A percentile compares a stretch with the other conserved stretches of the same genome.
These are phyloP conservation scores for Tetraneura akinire DNA, from an alignment of 1,140 invertebrate genomes.

Conservation along the genomic window DNA sequence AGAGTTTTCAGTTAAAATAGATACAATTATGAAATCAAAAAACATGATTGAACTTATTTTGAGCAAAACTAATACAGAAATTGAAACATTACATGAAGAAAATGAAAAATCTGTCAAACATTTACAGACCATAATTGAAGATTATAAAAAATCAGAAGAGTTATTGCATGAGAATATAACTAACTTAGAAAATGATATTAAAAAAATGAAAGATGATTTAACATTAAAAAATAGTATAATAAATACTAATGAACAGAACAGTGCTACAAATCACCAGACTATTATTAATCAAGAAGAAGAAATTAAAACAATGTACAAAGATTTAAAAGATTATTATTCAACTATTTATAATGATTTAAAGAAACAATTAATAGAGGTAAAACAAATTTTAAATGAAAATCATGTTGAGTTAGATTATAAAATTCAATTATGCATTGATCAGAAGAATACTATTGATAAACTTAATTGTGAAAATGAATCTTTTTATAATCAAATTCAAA, in stretches of 20 bases:
- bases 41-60: constrained; percentile 43
- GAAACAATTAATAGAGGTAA: not conserved
- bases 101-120: not conserved
- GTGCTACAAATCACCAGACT: constrained; percentile 10
- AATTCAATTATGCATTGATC: constrained; percentile 1
- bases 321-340: constrained; percentile 22
- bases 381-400: constrained; percentile 6
- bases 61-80: constrained; percentile 44
- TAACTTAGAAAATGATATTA: constrained; percentile 8
- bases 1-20: not conserved
- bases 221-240: too few species aligned
- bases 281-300: not conserved
- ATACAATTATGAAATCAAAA: constrained; percentile 25
- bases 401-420: constrained; percentile 31
- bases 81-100: constrained; percentile 39
- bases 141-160: constrained; percentile 29
- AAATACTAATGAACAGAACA: constrained; percentile 4
- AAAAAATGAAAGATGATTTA: not conserved
- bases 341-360: not conserved
- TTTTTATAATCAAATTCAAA: not conserved
- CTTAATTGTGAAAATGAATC: constrained; percentile 8
- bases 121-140: not conserved
- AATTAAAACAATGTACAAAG: constrained; percentile 1
- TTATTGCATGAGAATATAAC: not conserved
- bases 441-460: not conserved